phyloP scores from a whole-genome alignment of 2,113 vertebrate species.

The Lophius piscatorius region DNA sequence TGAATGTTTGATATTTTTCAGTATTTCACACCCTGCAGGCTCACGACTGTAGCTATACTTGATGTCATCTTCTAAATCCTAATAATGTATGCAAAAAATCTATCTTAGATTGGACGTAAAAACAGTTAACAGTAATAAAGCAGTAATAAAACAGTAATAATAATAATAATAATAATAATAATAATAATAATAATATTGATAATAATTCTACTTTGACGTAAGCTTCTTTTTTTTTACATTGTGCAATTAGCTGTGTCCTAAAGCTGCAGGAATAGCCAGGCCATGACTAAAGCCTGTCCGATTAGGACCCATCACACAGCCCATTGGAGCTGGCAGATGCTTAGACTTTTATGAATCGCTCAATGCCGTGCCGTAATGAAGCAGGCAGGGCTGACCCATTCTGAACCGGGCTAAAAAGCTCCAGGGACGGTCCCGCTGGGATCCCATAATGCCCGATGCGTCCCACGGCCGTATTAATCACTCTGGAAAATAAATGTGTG shows the following conservation, averaged over 20 bases:
- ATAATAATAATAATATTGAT: too few species aligned
- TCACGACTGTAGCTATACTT: neutral
- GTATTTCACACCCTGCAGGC: constrained; percentile 15
- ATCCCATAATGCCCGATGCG: constrained; percentile 87
- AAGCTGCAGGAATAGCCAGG: constrained; percentile 35
- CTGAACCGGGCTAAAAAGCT: constrained; percentile 88
- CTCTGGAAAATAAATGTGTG: constrained; percentile 90
- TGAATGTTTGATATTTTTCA: constrained; percentile 47
- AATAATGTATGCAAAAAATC: too few species aligned
- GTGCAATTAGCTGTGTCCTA: constrained; percentile 62
- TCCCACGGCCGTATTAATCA: constrained; percentile 92
- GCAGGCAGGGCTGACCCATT: constrained; percentile 96
- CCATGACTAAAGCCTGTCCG: constrained; percentile 81
- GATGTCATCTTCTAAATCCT: too few species aligned
- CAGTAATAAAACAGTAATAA: too few species aligned
- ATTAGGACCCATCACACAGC: constrained; percentile 90
- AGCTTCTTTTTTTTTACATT: too few species aligned
- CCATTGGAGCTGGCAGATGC: constrained; percentile 97
- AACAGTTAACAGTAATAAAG: too few species aligned
- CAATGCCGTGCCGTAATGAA: constrained; percentile 95
- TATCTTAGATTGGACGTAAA: too few species aligned
- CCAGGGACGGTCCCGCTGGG: constrained; percentile 87
- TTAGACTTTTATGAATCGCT: constrained; percentile 99
- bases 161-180: too few species aligned
- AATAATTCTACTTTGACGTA: neutral